These are phyloP conservation scores for Ashinkailepas kermadecensis DNA, from an alignment of 2,888 invertebrate genomes.

Conservation along the genomic window DNA sequence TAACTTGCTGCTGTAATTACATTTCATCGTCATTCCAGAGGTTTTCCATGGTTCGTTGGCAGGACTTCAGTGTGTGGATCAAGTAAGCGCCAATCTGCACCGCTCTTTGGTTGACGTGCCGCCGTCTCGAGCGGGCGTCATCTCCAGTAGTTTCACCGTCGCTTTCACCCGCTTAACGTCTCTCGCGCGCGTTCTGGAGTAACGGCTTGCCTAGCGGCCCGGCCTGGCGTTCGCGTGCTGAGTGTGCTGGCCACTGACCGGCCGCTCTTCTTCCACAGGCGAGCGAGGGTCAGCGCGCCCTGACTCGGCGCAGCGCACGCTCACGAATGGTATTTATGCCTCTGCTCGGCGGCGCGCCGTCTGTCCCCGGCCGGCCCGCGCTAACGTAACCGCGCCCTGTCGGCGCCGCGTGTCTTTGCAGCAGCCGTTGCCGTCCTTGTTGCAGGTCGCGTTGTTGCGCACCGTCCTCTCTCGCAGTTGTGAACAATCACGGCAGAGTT, in stretches of 20 bases:
- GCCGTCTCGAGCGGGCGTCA: neutral
- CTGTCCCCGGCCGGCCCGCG: neutral
- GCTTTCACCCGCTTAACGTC: neutral
- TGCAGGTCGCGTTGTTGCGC: neutral
- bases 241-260: neutral
- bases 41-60: neutral
- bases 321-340: slow-evolving; percentile 7
- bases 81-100: neutral
- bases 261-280: neutral
- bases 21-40: neutral
- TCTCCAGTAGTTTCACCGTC: neutral
- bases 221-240: neutral
- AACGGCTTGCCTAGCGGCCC: neutral
- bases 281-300: neutral
- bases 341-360: neutral
- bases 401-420: neutral
- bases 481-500: too few species aligned
- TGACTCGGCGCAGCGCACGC: neutral
- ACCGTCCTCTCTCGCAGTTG: too few species aligned
- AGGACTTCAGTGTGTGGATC: neutral
- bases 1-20: too few species aligned
- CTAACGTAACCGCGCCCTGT: neutral
- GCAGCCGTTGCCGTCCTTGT: neutral
- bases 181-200: neutral
- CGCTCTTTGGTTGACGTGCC: neutral